These are phyloP conservation scores for Leucopsar rothschildi DNA, from an alignment of 2,113 vertebrate genomes.

Conservation along the genomic window DNA sequence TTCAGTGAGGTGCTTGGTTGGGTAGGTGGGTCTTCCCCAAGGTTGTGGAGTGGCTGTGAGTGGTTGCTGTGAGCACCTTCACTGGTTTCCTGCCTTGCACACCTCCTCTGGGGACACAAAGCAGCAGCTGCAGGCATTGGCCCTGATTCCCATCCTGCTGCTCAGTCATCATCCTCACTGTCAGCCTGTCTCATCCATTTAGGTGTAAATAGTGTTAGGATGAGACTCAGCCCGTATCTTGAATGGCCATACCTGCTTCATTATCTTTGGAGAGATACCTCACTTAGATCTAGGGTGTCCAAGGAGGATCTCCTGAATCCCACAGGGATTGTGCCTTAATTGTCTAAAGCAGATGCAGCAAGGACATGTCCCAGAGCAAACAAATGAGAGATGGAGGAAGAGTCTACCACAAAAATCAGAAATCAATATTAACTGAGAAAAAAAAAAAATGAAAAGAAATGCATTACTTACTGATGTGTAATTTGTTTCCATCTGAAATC, in stretches of 20 bases:
- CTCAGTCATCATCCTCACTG: background rate
- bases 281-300: background rate
- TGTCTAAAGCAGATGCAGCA: background rate
- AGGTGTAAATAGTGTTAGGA: background rate
- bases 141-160: background rate
- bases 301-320: background rate
- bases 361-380: background rate
- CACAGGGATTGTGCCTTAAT: background rate
- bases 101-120: background rate
- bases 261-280: background rate
- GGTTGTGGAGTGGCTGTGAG: background rate
- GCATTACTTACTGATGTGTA: constrained; percentile 31
- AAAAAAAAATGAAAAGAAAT: background rate
- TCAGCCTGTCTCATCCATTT: background rate
- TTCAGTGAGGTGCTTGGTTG: background rate
- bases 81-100: background rate
- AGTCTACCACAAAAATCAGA: background rate
- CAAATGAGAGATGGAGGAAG: background rate
- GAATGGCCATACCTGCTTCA: background rate
- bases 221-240: background rate
- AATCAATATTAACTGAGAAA: background rate
- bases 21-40: background rate
- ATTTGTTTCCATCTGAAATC: constrained; percentile 36
- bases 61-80: background rate
- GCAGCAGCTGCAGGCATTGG: background rate